Evolutionary conservation across 1,140 invertebrate species (phyloP), one percentile per base, ranked within the genome.

Genomic region (Dendrolimus kikuchii): DNA sequence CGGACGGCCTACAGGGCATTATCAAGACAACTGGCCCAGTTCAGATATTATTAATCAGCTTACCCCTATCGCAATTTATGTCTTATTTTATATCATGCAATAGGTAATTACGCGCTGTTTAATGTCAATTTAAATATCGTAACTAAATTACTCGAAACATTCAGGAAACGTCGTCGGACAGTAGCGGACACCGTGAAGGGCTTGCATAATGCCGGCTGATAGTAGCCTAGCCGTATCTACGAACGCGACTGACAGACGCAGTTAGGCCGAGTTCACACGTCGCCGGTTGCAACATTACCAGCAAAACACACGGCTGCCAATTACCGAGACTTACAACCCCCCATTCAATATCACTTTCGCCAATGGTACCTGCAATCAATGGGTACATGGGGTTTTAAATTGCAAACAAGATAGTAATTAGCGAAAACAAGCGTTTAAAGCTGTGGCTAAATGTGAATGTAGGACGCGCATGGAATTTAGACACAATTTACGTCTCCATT

Each of bases 331-430:
- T 59, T 70, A 76, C 74, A 74, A 71, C 74, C 71, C 65, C 65
- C 66, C 59, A 59, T 62, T 60, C 60, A 66, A 59, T 58, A 50
- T 61, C 55, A 65, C 80, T 78, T 81, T 80, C 81, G 69, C 71
- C 65, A 64, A 58, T 66, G 62, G 66, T 64, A 63, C 51, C 50
- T 49, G 61, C 62, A 57, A 50, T 66, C 64, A 41, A 58, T 64
- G 59, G 54, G 51, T 62, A 68, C 66, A 74, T 60, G 59, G 62
- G 63, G 68, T 78, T 82, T 81, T 82, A 82, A 86, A 86, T 86
- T 86, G 77, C 79, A 83, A 86, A 86, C 80, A 71, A 83, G 74
- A 83, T 86, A 79, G 79, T 86, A 86, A 83, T 86, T 86, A 86
- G 82, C 64, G 77, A 81, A 77, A 83, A 83, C 79, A 81, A 68